Evolutionary conservation across 23 tunicate genomes (phyloP).

Genomic region (Halocynthia roretzi): DNA sequence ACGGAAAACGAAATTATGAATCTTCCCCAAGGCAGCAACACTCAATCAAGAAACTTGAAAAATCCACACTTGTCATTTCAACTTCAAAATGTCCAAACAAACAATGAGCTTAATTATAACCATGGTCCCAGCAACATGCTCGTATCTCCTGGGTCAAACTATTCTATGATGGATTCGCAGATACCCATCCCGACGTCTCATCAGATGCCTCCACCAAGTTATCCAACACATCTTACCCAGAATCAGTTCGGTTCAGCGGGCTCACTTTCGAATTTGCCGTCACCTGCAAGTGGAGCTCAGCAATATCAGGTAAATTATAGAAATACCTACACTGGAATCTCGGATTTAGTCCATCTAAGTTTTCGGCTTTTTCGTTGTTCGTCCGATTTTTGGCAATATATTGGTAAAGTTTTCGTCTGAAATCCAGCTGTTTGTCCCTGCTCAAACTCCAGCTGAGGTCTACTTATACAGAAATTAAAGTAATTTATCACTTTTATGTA

Average conservation of each 20-base stretch:
- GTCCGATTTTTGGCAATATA: no score
- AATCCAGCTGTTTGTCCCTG: neutral
- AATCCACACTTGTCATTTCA: neutral
- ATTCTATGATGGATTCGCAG: neutral
- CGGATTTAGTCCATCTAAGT: no score
- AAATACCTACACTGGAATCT: neutral
- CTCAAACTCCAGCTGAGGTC: neutral
- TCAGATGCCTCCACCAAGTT: slow-evolving; percentile 26
- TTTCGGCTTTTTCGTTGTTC: no score
- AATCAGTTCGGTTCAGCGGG: neutral
- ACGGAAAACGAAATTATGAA: neutral
- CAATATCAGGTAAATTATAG: slow-evolving; percentile 1
- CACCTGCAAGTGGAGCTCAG: neutral
- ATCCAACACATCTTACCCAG: slow-evolving; percentile 3
- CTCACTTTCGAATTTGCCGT: neutral
- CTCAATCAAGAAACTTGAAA: neutral
- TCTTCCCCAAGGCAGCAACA: slow-evolving; percentile 12
- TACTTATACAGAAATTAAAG: no score
- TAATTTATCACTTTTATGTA: no score
- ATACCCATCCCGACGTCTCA: slow-evolving; percentile 6
- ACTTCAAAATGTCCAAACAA: neutral
- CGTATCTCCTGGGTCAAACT: slow-evolving; percentile 2
- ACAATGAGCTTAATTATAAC: neutral
- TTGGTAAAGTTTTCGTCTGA: no score
- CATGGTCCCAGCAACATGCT: neutral